Conservation (phyloP, 2,888 invertebrate genomes). For the Flexamia atlantica region DNA sequence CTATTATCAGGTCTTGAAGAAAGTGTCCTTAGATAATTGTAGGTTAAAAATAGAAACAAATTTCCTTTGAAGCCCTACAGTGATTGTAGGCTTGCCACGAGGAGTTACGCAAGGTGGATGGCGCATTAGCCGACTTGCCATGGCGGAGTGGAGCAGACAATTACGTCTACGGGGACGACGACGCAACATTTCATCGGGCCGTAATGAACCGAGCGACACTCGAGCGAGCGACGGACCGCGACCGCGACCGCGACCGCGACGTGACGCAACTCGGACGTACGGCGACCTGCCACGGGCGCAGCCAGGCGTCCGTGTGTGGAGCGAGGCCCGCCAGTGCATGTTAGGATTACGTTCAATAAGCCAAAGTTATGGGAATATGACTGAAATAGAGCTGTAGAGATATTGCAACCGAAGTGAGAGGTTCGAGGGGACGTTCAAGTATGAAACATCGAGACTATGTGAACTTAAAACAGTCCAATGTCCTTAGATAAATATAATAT, state of each 20-base stretch:
- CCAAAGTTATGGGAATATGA: no score
- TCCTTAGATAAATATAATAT: no score
- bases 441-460: no score
- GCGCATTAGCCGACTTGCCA: background rate
- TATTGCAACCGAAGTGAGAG: no score
- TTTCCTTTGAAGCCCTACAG: background rate
- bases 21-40: no score
- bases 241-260: background rate
- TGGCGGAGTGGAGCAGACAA: constrained; percentile 10
- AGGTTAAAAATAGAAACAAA: no score
- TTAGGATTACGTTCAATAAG: no score
- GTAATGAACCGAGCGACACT: constrained; percentile 20
- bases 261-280: background rate
- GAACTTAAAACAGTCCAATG: no score
- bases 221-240: background rate
- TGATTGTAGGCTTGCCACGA: background rate
- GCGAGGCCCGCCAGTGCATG: no score
- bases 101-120: background rate
- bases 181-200: background rate
- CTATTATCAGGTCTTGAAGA: no score
- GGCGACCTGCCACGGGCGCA: background rate
- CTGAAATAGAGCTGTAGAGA: no score
- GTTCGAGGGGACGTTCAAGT: no score
- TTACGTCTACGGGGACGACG: background rate
- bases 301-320: background rate